Conservation (phyloP, 2,888 invertebrate species). For the Drosophila niveifrons region DNA sequence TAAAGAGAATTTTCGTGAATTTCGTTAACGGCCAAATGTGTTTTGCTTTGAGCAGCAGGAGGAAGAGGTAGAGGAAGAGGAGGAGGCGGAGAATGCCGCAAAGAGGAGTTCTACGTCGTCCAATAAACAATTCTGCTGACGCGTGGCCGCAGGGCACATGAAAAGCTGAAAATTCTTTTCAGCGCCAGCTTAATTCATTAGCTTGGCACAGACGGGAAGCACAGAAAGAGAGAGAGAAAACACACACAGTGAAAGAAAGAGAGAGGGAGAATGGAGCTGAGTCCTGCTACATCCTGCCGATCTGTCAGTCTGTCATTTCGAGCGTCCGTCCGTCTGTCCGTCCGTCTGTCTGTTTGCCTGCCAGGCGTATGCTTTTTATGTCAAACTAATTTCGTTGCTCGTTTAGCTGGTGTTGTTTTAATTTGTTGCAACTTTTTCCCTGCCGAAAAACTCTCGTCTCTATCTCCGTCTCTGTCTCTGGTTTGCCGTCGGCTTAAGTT, state of each 20-base stretch:
- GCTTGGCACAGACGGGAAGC: constrained; percentile 46
- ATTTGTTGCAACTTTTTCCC: constrained; percentile 58
- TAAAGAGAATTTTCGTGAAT: constrained; percentile 59
- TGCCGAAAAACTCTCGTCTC: constrained; percentile 2
- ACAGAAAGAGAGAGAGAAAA: not conserved
- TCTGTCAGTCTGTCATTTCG: constrained; percentile 49
- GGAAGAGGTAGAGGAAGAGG: not conserved
- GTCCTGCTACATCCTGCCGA: constrained; percentile 42
- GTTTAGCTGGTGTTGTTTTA: constrained; percentile 78
- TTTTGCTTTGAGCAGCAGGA: constrained; percentile 21
- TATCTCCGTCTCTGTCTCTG: not conserved
- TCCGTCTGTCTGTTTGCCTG: constrained; percentile 37
- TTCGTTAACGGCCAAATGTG: constrained; percentile 48
- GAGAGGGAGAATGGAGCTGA: not conserved
- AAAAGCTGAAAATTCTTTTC: constrained; percentile 66
- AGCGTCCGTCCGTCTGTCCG: constrained; percentile 3
- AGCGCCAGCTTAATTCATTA: constrained; percentile 75
- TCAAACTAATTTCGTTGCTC: constrained; percentile 79
- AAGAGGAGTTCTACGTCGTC: constrained; percentile 3
- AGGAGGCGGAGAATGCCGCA: not conserved
- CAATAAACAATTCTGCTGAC: constrained; percentile 70
- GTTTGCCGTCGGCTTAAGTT: constrained; percentile 64
- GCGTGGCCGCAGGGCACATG: constrained; percentile 53
- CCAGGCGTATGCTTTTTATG: constrained; percentile 70
- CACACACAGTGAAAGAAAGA: not conserved